Conservation (phyloP, 2,888 invertebrate species). For the Colostygia pectinataria region DNA sequence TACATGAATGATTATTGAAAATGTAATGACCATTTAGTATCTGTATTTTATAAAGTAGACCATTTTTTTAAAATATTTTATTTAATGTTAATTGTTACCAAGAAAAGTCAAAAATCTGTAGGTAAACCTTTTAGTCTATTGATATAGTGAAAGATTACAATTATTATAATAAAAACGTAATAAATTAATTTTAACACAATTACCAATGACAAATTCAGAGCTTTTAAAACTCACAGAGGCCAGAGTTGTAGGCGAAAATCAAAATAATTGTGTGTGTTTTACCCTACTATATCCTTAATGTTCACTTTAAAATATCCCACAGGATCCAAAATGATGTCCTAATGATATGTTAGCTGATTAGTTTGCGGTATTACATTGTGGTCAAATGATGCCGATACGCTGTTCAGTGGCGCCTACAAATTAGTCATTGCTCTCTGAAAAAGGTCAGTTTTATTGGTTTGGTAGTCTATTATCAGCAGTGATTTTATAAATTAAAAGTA, state of each 20-base stretch:
- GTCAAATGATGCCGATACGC: constrained; percentile 48
- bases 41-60: no score
- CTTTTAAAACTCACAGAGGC: constrained; percentile 9
- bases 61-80: no score
- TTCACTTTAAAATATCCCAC: constrained; percentile 42
- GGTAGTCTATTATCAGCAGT: constrained; percentile 29
- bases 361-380: constrained; percentile 68
- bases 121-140: no score
- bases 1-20: no score
- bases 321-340: constrained; percentile 65
- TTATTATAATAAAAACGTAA: background rate
- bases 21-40: no score
- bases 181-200: no score
- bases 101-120: no score
- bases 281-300: constrained; percentile 2
- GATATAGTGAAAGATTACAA: no score
- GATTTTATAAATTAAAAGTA: constrained; percentile 22
- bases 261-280: background rate
- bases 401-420: constrained; percentile 68
- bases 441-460: constrained; percentile 41
- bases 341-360: constrained; percentile 78
- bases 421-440: constrained; percentile 60
- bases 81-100: no score
- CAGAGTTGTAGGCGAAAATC: background rate
- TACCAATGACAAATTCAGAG: background rate